Conservation (phyloP, 1,140 invertebrate species). For the Drosophila triauraria region DNA sequence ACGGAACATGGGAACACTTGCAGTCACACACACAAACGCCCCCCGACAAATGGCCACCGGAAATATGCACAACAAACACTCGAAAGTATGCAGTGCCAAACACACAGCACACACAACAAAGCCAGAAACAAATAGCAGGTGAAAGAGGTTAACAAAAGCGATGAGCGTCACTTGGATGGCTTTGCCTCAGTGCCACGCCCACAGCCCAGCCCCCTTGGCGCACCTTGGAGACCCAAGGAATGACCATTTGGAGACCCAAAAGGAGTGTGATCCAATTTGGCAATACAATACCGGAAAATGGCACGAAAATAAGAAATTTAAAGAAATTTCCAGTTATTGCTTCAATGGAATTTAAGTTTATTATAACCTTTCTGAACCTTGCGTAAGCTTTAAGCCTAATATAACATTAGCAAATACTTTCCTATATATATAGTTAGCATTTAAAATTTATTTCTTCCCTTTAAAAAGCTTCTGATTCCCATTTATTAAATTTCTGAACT, state of each 20-base stretch:
- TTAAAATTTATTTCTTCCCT: too few species aligned
- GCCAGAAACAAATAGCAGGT: slow-evolving; percentile 24
- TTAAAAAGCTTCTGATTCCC: neutral
- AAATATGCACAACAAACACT: slow-evolving; percentile 76
- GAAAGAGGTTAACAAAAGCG: slow-evolving; percentile 25
- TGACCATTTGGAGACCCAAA: slow-evolving; percentile 49
- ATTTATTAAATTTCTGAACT: neutral
- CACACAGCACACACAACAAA: slow-evolving; percentile 3
- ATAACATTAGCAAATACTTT: too few species aligned
- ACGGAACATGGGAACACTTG: slow-evolving; percentile 24
- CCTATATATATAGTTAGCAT: too few species aligned
- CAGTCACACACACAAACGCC: slow-evolving; percentile 33
- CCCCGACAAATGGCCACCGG: slow-evolving; percentile 56
- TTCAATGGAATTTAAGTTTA: neutral
- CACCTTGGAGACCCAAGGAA: slow-evolving; percentile 29
- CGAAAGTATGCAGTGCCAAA: slow-evolving; percentile 41
- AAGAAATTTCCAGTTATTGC: neutral
- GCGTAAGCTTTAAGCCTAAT: too few species aligned
- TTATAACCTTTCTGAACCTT: too few species aligned
- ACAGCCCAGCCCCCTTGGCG: neutral
- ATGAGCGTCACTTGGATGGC: slow-evolving; percentile 35
- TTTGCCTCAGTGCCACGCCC: slow-evolving; percentile 42
- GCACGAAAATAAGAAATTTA: neutral
- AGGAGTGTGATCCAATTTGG: slow-evolving; percentile 29
- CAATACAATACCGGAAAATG: slow-evolving; percentile 3